A percentile compares a stretch with the other conserved stretches of the same genome.
These are phyloP conservation scores for Thecocarcelia acutangulata DNA, from an alignment of 2,888 invertebrate species.

Conservation along the genomic window DNA sequence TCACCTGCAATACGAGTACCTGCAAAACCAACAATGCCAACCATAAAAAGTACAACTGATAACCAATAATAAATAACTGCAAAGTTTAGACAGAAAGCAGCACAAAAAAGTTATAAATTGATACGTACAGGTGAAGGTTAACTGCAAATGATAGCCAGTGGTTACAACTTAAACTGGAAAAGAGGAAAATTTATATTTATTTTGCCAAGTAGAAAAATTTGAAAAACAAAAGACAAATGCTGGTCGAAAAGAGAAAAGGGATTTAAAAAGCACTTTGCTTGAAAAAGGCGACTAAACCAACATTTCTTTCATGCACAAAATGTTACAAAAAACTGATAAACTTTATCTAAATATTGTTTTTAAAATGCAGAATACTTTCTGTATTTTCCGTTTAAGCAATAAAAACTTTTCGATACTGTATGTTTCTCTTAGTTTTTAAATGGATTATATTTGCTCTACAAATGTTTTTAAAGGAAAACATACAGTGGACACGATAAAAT, in stretches of 20 bases:
- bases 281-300: conserved; percentile 31
- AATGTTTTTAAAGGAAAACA: conserved; percentile 6
- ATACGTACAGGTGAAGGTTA: conserved; percentile 72
- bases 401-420: conserved; percentile 31
- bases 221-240: conserved; percentile 44
- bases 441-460: conserved; percentile 23
- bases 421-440: conserved; percentile 33
- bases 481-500: background rate
- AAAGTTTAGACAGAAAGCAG: conserved; percentile 62
- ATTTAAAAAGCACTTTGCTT: conserved; percentile 30
- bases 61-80: conserved; percentile 68
- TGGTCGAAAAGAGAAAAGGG: conserved; percentile 34
- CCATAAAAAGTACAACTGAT: conserved; percentile 51
- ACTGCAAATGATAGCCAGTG: conserved; percentile 69
- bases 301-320: conserved; percentile 30
- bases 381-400: conserved; percentile 20
- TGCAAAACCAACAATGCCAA: conserved; percentile 11
- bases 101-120: conserved; percentile 71
- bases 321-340: conserved; percentile 51
- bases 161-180: conserved; percentile 35
- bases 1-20: background rate
- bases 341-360: conserved; percentile 62
- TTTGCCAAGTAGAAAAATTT: conserved; percentile 30
- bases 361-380: conserved; percentile 39
- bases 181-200: conserved; percentile 40